These are phyloP conservation scores for Crotalus tigris DNA, from an alignment of 2,113 vertebrate species.

Conservation along the genomic window DNA sequence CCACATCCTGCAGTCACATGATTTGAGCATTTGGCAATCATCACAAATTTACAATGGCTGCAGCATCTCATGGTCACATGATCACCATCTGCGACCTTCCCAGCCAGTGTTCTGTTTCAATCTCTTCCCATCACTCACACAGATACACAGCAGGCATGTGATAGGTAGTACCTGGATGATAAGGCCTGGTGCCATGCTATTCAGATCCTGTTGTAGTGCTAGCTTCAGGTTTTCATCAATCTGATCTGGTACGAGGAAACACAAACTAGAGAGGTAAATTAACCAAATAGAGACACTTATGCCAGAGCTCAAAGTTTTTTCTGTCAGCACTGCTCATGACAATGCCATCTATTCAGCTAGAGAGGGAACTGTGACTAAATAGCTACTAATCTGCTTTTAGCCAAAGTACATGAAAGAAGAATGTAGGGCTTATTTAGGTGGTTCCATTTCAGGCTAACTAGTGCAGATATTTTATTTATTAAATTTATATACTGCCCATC, in stretches of 20 bases:
- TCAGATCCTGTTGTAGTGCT: slow-evolving; percentile 92
- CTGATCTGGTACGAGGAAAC: slow-evolving; percentile 76
- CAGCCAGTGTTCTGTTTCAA: neutral
- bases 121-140: neutral
- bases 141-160: neutral
- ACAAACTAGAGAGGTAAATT: neutral
- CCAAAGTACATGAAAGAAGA: neutral
- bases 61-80: neutral
- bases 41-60: neutral
- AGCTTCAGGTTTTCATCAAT: slow-evolving; percentile 97
- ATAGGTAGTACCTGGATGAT: slow-evolving; percentile 86
- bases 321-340: neutral
- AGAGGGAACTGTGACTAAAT: neutral
- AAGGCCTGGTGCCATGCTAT: slow-evolving; percentile 90
- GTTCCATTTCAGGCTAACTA: neutral
- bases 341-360: neutral
- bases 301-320: neutral
- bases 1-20: neutral
- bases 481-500: neutral
- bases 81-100: neutral
- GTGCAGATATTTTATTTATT: neutral
- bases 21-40: neutral
- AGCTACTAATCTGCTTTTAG: neutral
- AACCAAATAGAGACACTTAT: neutral
- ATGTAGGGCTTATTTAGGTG: neutral